These are phyloP conservation scores for Habropoda laboriosa DNA, from an alignment of 1,140 invertebrate species.

Conservation along the genomic window DNA sequence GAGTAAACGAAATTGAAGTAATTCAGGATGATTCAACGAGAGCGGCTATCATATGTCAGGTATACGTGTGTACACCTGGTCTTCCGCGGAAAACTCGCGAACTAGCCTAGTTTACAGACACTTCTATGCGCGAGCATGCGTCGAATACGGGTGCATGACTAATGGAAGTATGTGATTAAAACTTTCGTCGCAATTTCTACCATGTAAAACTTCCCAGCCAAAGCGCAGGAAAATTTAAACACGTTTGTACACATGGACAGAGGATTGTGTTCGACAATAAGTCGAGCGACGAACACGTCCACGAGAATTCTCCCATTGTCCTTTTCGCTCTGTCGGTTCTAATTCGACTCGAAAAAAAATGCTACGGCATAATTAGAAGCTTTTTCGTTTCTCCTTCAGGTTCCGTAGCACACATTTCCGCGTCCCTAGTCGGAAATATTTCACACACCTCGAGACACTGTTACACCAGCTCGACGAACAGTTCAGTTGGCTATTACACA, in stretches of 20 bases:
- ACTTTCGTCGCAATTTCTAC: slow-evolving; percentile 75
- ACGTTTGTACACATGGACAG: not conserved
- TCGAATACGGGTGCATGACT: slow-evolving; percentile 70
- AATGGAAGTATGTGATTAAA: slow-evolving; percentile 77
- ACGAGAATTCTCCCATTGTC: slow-evolving; percentile 19
- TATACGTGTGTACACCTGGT: slow-evolving; percentile 47
- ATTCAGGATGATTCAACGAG: slow-evolving; percentile 22
- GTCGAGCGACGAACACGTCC: not conserved
- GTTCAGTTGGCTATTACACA: not conserved
- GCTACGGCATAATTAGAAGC: slow-evolving; percentile 9
- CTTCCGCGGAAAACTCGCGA: slow-evolving; percentile 9
- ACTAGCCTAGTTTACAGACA: slow-evolving; percentile 41
- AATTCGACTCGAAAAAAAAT: slow-evolving; percentile 16
- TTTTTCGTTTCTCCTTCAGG: not conserved
- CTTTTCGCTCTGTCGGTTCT: not conserved
- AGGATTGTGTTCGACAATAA: slow-evolving; percentile 5
- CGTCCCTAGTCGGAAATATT: slow-evolving; percentile 5
- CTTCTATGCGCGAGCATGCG: slow-evolving; percentile 6
- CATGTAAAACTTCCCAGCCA: slow-evolving; percentile 52
- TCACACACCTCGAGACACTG: not conserved
- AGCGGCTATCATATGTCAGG: slow-evolving; percentile 15
- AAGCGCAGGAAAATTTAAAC: slow-evolving; percentile 30
- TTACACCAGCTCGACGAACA: not conserved
- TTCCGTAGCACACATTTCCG: not conserved
- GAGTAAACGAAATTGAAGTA: slow-evolving; percentile 22